Evolutionary conservation across 1,140 invertebrate genomes (phyloP), one percentile per base, ranked within the genome.

Genomic region (Palaemon carinicauda): DNA sequence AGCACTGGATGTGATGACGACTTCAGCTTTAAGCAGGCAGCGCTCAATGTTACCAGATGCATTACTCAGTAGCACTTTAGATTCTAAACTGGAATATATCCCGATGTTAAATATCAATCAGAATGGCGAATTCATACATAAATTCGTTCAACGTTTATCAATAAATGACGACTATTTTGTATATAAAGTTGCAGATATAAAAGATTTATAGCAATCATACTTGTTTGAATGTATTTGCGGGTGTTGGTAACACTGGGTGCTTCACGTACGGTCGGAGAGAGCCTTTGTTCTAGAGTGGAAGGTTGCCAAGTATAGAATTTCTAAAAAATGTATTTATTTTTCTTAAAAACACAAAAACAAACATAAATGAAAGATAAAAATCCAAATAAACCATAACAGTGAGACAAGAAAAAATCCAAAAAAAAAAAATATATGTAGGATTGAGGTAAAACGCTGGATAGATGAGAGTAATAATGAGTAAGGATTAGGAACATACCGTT

Each of bases 371-470:
- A 69, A 27, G 78, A 80, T 80, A 80, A 80, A n/a, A 80, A 60
- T 80, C 78, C 78, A 54, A 60, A 80, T 60, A 80, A 80, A 80
- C 78, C 52, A 80, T 80, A 80, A 80, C 78, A 80, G 78, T 80
- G 78, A 80, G 78, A 80, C 78, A 80, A 80, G 31, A 15, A 80
- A 80, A 80, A 80, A 80, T 29, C 19, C 27, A 29, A 80, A 80
- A 69, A 69, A 69, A 60, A 79, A 79, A 80, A 33, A n/a, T n/a
- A n/a, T n/a, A n/a, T n/a, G 33, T 19, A n/a, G 12, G 33, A 50
- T 69, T 12, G 65, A 50, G 41, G 21, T 9, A 31, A 65, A n/a
- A 60, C 10, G 15, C 12, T 19, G 15, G 17, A 24, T n/a, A 27
- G 33, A n/a, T 14, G 19, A 21, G 79, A 80, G 33, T 15, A 17